A percentile compares a stretch with the other conserved stretches of the same genome.
Evolutionary conservation across 2,888 invertebrate species (phyloP).

Genomic region (Drosophila imparisetae): DNA sequence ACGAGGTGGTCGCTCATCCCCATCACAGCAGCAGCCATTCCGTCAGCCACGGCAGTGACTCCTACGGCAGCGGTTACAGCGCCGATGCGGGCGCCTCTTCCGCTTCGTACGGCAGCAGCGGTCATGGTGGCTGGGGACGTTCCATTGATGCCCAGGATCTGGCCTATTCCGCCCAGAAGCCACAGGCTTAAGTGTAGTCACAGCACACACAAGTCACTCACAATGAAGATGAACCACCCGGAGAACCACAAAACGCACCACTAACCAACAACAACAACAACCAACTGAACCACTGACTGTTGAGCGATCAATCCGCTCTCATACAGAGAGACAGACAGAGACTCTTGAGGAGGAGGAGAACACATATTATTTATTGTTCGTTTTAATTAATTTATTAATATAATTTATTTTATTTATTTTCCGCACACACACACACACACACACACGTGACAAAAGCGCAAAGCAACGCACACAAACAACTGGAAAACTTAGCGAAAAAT

Average conservation of each 20-base stretch:
- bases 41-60: conserved; percentile 87
- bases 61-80: conserved; percentile 86
- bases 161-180: conserved; percentile 92
- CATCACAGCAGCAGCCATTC: conserved; percentile 90
- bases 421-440: conserved; percentile 45
- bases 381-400: conserved; percentile 81
- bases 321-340: conserved; percentile 27
- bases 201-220: conserved; percentile 42
- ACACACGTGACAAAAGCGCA: conserved; percentile 37
- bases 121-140: conserved; percentile 90
- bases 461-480: conserved; percentile 46
- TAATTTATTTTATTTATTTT: conserved; percentile 82
- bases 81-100: conserved; percentile 86
- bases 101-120: conserved; percentile 88
- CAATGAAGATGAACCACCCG: conserved; percentile 18
- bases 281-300: conserved; percentile 48
- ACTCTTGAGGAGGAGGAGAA: conserved; percentile 61
- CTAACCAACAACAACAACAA: conserved; percentile 20
- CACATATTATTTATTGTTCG: conserved; percentile 77
- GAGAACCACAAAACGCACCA: conserved; percentile 43
- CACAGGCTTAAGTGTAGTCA: conserved; percentile 82
- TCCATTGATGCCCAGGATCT: conserved; percentile 90
- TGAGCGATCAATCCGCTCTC: conserved; percentile 52
- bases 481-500: conserved; percentile 44
- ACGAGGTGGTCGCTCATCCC: conserved; percentile 94